Conservation (phyloP, 30 jellyfish, hydroid and myxozoan species). For the Aurelia aurita region DNA sequence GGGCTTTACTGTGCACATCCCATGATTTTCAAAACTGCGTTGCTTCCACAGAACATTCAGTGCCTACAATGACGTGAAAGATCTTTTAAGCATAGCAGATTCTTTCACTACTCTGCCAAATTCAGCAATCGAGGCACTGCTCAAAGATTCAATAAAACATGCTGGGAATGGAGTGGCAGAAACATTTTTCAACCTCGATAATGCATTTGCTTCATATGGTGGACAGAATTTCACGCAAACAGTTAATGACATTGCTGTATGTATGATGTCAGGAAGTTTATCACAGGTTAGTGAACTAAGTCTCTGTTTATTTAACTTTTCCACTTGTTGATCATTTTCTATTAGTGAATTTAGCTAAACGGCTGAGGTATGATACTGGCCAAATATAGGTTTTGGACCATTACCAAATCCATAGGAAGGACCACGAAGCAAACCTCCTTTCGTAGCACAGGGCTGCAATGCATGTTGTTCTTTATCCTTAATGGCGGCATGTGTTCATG, state of each 20-base stretch:
- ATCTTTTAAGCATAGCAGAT: conserved; percentile 51
- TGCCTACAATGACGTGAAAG: conserved; percentile 40
- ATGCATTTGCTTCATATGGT: background rate
- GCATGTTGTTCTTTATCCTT: too few species aligned
- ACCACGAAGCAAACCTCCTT: too few species aligned
- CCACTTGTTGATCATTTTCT: too few species aligned
- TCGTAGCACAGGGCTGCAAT: too few species aligned
- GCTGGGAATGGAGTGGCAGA: conserved; percentile 59
- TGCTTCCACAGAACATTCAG: background rate
- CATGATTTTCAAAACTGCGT: too few species aligned
- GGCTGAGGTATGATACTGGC: too few species aligned
- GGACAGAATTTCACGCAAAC: conserved; percentile 24
- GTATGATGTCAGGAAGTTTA: conserved; percentile 20
- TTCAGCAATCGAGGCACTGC: conserved; percentile 4
- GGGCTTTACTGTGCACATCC: too few species aligned
- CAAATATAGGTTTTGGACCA: too few species aligned
- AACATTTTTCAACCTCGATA: conserved; percentile 49
- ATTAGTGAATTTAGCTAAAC: too few species aligned
- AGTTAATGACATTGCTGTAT: conserved; percentile 30
- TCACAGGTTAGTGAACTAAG: conserved; percentile 17
- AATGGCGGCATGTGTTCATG: too few species aligned
- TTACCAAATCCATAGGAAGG: too few species aligned
- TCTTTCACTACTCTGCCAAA: conserved; percentile 22
- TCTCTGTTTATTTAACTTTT: background rate
- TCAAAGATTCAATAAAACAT: conserved; percentile 19